Conservation (phyloP, 2,888 invertebrate genomes). For the Megamerina dolium region DNA sequence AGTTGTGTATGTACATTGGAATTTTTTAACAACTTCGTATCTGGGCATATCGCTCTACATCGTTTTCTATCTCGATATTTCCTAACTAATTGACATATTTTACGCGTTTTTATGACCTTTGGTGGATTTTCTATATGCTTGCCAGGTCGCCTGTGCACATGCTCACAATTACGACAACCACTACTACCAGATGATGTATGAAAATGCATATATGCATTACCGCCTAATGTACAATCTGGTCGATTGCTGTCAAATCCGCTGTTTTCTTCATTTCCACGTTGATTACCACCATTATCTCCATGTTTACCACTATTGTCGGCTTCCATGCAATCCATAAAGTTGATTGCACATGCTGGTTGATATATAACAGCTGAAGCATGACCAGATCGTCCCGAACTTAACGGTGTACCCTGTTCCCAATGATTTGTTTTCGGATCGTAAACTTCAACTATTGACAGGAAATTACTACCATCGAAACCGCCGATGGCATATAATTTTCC, state of each 20-base stretch:
- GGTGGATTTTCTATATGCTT: background rate
- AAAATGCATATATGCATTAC: constrained; percentile 14
- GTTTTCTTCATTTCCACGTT: constrained; percentile 1
- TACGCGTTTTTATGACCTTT: background rate
- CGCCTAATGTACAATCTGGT: constrained; percentile 5
- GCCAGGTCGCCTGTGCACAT: background rate
- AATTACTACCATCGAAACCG: constrained; percentile 82
- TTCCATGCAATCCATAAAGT: constrained; percentile 43
- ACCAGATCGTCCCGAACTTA: constrained; percentile 82
- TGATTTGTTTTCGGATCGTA: constrained; percentile 71
- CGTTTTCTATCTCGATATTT: constrained; percentile 9
- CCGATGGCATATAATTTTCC: constrained; percentile 87
- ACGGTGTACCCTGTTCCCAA: constrained; percentile 71
- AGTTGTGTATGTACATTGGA: background rate
- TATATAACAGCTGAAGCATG: constrained; percentile 88
- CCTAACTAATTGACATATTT: background rate
- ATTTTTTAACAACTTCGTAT: background rate
- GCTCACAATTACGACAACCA: constrained; percentile 33
- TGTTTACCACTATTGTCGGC: constrained; percentile 21
- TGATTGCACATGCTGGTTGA: constrained; percentile 57
- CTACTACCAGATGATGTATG: constrained; percentile 29
- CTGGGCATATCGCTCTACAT: constrained; percentile 3
- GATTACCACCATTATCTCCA: constrained; percentile 9
- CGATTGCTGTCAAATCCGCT: constrained; percentile 10
- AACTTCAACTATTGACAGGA: constrained; percentile 80